Evolutionary conservation across 2,797 vertebrate species (phyloP), one percentile per base, ranked within the genome.

Genomic region (Siniperca undulata): DNA sequence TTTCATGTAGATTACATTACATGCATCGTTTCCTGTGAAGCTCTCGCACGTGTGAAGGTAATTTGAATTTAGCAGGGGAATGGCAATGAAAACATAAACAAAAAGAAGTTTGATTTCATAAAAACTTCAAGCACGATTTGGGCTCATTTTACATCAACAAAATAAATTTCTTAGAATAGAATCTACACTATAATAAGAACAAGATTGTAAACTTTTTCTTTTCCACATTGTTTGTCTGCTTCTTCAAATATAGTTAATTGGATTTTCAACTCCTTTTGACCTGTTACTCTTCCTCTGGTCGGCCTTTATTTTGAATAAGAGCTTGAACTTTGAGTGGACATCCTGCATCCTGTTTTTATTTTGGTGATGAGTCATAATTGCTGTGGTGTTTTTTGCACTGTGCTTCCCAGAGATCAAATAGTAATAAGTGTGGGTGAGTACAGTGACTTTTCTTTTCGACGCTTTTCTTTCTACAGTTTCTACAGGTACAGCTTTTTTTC

Each of bases 291-390:
- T 53, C 46, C 27, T 65, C 36, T 68, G 11, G 55, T 24, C 20
- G 19, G n/a, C 48, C 59, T 62, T 56, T 46, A 62, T 70, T 74
- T 71, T 76, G 76, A 75, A 78, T 55, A 36, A 30, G 30, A 62
- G 27, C 36, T 46, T 55, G 13, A 52, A 55, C 53, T 50, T 64
- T 8, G 46, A 52, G 27, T 40, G n/a, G 38, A 67, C 17, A 17
- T 27, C 27, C 34, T 66, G 24, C n/a, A 59, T 53, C 36, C 17
- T 20, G 68, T 52, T 80, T 77, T 61, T 67, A 71, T 78, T 44
- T 71, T 67, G 36, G 44, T 60, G 56, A 34, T 7, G 2, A 59
- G 36, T 42, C 27, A 75, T 75, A 75, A 80, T 78, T 68, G 24
- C 52, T 44, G 13, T 55, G 46, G 48, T 66, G 53, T 14, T 42